phyloP scores from a whole-genome alignment of 2,113 vertebrate species.

The Sialia sialis region DNA sequence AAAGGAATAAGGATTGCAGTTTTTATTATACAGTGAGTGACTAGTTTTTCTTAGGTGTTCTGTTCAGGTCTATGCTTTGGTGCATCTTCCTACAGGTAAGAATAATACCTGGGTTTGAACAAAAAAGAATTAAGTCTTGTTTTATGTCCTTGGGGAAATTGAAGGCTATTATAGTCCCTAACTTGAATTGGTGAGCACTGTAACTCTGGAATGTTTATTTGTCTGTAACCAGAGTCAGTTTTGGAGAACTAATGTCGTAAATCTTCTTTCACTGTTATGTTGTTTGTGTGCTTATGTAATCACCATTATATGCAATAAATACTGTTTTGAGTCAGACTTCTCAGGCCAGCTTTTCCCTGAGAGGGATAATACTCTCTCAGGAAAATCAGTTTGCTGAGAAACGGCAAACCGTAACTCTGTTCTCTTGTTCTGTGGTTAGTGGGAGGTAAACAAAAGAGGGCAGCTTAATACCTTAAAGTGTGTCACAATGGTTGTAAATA shows the following conservation, averaged over 20 bases:
- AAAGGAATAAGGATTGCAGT: neutral
- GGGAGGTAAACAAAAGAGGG: neutral
- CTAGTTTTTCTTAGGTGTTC: neutral
- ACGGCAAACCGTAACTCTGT: neutral
- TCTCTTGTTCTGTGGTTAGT: neutral
- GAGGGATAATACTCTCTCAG: neutral
- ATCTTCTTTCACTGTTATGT: neutral
- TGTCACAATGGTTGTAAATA: neutral
- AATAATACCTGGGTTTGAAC: neutral
- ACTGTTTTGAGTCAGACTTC: neutral
- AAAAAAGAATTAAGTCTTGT: neutral
- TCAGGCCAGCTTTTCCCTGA: neutral
- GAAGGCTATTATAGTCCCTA: neutral
- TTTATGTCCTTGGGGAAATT: neutral
- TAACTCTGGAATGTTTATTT: neutral
- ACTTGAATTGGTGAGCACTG: neutral
- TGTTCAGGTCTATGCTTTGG: neutral
- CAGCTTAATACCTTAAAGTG: neutral
- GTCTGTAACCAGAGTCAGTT: neutral
- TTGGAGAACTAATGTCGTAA: neutral
- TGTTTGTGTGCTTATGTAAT: neutral
- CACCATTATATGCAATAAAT: neutral
- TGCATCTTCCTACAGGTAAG: neutral
- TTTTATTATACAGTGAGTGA: neutral
- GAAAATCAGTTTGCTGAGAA: neutral